phyloP scores from a whole-genome alignment of 2,797 vertebrate genomes.

The Sebastes diploproa region DNA sequence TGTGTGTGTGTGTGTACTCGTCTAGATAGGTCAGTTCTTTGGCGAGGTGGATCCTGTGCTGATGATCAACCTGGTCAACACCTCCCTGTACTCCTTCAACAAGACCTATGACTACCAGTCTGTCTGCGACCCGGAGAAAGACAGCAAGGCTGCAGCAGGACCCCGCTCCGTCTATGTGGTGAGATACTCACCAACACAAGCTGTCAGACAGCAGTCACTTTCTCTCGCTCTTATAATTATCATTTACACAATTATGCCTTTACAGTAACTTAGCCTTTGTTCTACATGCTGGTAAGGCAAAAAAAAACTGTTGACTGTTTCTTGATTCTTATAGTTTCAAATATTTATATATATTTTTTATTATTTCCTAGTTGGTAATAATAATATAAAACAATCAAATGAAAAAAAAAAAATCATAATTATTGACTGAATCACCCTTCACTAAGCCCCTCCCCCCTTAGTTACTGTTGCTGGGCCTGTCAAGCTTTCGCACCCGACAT shows the following conservation, averaged over 20 bases:
- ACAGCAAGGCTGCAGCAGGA: slow-evolving; percentile 92
- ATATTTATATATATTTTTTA: background rate
- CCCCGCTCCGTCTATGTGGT: slow-evolving; percentile 92
- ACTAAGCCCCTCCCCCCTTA: too few relatives aligned
- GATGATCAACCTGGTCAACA: slow-evolving; percentile 93
- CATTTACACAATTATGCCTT: background rate
- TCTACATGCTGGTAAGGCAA: background rate
- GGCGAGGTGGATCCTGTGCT: slow-evolving; percentile 95
- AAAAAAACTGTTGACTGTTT: background rate
- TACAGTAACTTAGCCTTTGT: background rate
- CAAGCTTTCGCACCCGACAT: too few relatives aligned
- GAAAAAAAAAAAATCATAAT: too few relatives aligned
- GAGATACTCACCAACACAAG: slow-evolving; percentile 53
- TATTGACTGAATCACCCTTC: too few relatives aligned
- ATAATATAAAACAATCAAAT: too few relatives aligned
- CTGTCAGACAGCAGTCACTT: background rate
- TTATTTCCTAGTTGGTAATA: background rate
- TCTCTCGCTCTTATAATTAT: background rate
- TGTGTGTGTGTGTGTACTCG: background rate
- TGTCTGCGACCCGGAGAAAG: slow-evolving; percentile 92
- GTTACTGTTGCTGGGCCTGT: too few relatives aligned
- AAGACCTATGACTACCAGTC: slow-evolving; percentile 99
- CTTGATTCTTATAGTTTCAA: background rate
- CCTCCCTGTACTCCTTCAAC: slow-evolving; percentile 93
- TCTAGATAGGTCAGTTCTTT: slow-evolving; percentile 96